Percentiles rank a stretch among this genome's conserved stretches.
Evolutionary conservation across 2,888 invertebrate genomes (phyloP).

Genomic region (Hydroisotoma schaefferi): DNA sequence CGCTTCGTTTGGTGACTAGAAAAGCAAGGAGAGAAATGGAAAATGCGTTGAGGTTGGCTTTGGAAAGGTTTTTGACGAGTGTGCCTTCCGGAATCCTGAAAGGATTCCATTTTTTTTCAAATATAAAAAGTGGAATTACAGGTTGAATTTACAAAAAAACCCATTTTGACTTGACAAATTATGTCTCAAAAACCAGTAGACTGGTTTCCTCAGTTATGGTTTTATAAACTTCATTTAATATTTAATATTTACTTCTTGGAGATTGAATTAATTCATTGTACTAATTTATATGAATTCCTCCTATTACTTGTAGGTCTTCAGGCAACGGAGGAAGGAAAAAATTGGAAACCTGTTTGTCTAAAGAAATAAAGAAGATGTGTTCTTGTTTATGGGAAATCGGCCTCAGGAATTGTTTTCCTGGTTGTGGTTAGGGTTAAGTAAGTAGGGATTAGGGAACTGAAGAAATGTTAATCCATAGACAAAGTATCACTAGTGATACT

Average conservation of each 20-base stretch:
- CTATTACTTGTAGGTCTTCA: conserved; percentile 55
- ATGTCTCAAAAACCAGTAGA: too few species aligned
- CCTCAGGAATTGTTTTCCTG: too few species aligned
- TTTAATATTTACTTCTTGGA: too few species aligned
- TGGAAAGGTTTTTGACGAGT: conserved; percentile 74
- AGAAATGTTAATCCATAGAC: too few species aligned
- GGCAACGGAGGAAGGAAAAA: conserved; percentile 79
- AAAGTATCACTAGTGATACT: too few species aligned
- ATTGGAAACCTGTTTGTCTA: conserved; percentile 74
- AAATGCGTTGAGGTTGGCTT: too few species aligned
- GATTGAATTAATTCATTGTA: too few species aligned
- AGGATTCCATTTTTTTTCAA: conserved; percentile 78
- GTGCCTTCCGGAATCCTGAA: conserved; percentile 72
- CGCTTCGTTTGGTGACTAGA: conserved; percentile 54
- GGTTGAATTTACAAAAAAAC: background rate
- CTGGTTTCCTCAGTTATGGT: too few species aligned
- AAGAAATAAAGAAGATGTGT: conserved; percentile 81
- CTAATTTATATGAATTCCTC: background rate
- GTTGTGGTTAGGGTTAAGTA: too few species aligned
- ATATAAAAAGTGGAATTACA: conserved; percentile 65
- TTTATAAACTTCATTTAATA: too few species aligned
- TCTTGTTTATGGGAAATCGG: conserved; percentile 82
- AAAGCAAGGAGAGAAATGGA: conserved; percentile 53
- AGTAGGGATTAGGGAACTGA: too few species aligned
- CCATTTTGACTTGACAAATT: too few species aligned